A percentile compares a stretch with the other conserved stretches of the same genome.
Conservation (phyloP, 2,797 vertebrate genomes). For the Halcyon leucocephala region DNA sequence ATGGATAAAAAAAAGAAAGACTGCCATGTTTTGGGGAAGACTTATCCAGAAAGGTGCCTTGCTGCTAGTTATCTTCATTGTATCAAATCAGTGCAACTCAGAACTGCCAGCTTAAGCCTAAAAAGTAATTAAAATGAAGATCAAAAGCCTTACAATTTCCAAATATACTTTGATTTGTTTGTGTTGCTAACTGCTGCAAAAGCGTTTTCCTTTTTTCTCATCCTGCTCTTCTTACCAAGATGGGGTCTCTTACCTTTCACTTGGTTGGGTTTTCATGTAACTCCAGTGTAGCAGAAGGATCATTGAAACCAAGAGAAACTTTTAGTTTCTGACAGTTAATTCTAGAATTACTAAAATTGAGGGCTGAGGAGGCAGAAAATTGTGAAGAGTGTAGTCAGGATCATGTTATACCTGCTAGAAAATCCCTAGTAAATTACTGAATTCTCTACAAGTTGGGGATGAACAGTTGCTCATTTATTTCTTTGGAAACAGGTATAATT, state of each 20-base stretch:
- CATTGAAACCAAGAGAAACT: not conserved
- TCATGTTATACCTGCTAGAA: not conserved
- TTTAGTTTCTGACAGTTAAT: not conserved
- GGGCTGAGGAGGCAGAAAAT: not conserved
- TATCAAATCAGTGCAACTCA: not conserved
- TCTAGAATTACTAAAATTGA: not conserved
- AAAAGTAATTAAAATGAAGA: not conserved
- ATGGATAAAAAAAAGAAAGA: not conserved
- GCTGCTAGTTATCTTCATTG: not conserved
- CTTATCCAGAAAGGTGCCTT: not conserved
- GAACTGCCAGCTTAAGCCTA: not conserved
- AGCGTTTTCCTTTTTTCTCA: not conserved
- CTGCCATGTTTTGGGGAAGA: rapidly evolving
- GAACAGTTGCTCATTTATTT: not conserved
- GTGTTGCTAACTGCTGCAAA: not conserved
- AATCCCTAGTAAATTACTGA: not conserved
- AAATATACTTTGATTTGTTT: not conserved
- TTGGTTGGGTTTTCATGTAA: not conserved
- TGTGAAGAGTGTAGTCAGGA: not conserved
- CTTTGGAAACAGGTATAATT: not conserved
- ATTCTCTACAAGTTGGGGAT: not conserved
- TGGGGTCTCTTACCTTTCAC: not conserved
- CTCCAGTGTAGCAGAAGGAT: not conserved
- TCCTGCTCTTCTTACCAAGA: rapidly evolving
- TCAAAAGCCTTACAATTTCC: not conserved